phyloP scores from a whole-genome alignment of 2,113 vertebrate species.

The Megaptera novaeangliae region DNA sequence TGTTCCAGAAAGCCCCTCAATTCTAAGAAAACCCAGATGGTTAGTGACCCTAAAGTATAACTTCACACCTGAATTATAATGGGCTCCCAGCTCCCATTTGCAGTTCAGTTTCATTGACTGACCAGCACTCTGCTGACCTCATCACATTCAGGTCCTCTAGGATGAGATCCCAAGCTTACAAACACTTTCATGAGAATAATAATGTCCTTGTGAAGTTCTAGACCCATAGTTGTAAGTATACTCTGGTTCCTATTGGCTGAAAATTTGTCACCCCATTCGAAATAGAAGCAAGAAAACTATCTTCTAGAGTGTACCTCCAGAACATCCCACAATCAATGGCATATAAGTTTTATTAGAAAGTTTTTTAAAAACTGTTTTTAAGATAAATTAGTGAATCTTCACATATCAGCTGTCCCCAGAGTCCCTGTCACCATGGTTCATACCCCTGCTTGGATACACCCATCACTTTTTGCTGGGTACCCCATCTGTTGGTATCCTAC shows the following conservation, averaged over 20 bases:
- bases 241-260: neutral
- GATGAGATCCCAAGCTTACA: neutral
- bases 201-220: neutral
- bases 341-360: neutral
- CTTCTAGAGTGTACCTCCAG: neutral
- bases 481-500: neutral
- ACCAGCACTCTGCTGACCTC: too few relatives aligned
- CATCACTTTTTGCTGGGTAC: neutral
- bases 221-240: neutral
- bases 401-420: neutral
- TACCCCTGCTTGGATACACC: neutral
- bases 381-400: neutral
- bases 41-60: neutral
- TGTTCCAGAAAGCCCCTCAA: neutral
- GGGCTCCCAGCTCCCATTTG: neutral
- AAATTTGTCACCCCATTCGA: neutral
- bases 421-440: neutral
- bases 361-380: neutral
- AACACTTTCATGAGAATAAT: neutral
- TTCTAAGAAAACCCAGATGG: neutral
- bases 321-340: neutral
- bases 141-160: neutral
- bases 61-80: neutral
- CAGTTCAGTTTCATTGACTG: neutral
- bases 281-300: neutral